Evolutionary conservation across 2,797 vertebrate genomes (phyloP).

Genomic region (Lindbergichthys nudifrons): DNA sequence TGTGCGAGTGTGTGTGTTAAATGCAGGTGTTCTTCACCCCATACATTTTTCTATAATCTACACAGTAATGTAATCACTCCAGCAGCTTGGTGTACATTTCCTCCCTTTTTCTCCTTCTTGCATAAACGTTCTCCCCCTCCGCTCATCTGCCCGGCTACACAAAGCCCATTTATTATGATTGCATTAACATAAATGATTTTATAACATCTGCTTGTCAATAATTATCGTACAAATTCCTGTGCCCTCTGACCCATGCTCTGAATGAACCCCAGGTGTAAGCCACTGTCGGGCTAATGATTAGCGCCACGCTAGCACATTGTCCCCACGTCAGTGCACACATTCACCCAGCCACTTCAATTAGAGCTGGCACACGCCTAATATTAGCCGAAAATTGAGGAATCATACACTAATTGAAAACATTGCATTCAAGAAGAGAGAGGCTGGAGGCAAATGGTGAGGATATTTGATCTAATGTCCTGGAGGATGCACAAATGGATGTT

Average conservation of each 20-base stretch:
- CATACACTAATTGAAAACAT: constrained; percentile 75
- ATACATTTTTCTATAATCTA: constrained; percentile 41
- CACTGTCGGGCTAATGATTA: constrained; percentile 80
- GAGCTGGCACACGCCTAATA: constrained; percentile 63
- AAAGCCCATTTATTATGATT: constrained; percentile 83
- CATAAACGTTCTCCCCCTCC: constrained; percentile 49
- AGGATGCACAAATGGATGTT: constrained; percentile 18
- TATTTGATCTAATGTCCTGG: constrained; percentile 52
- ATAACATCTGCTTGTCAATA: constrained; percentile 87
- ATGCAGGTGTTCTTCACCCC: constrained; percentile 47
- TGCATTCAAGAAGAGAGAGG: constrained; percentile 59
- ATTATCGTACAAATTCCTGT: constrained; percentile 79
- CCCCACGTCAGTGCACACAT: constrained; percentile 69
- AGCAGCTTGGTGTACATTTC: constrained; percentile 57
- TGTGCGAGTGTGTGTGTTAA: constrained; percentile 20
- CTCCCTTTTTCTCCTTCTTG: constrained; percentile 28
- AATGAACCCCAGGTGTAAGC: constrained; percentile 84
- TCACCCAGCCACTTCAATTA: constrained; percentile 75
- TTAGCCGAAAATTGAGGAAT: constrained; percentile 75
- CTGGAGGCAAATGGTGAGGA: constrained; percentile 44
- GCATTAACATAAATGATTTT: constrained; percentile 88
- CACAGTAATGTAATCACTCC: constrained; percentile 44
- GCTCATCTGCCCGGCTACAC: constrained; percentile 68
- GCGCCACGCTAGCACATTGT: constrained; percentile 61
- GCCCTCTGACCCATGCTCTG: constrained; percentile 79